phyloP scores from a whole-genome alignment of 2,888 invertebrate genomes.

The Macroteleia sp. region DNA sequence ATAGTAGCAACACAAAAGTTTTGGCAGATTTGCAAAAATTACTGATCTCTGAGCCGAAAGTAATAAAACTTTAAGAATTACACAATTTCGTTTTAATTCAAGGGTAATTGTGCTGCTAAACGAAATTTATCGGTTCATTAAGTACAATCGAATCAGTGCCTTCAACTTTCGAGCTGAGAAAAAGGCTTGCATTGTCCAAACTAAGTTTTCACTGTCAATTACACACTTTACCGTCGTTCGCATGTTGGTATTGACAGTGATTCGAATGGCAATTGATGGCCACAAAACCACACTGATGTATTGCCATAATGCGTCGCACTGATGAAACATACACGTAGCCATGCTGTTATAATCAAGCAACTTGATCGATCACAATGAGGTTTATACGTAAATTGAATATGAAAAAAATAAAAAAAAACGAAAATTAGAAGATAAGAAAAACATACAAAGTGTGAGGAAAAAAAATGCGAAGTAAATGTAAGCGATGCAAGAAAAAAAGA shows the following conservation, averaged over 20 bases:
- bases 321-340: conserved; percentile 68
- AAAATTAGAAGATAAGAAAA: conserved; percentile 25
- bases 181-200: conserved; percentile 26
- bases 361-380: conserved; percentile 70
- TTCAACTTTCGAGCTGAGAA: conserved; percentile 4
- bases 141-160: conserved; percentile 21
- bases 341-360: conserved; percentile 70
- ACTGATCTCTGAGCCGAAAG: too few relatives aligned
- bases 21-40: too few relatives aligned
- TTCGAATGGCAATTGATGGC: conserved; percentile 78
- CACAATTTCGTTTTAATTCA: conserved; percentile 35
- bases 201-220: conserved; percentile 41
- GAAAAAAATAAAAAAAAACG: conserved; percentile 37
- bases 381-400: conserved; percentile 59
- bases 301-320: conserved; percentile 72
- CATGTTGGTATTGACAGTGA: conserved; percentile 70
- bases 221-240: conserved; percentile 37
- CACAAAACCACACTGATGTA: conserved; percentile 76
- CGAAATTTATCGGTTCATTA: conserved; percentile 49
- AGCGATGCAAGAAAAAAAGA: conserved; percentile 6
- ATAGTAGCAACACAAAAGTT: too few relatives aligned
- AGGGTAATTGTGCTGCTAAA: conserved; percentile 20
- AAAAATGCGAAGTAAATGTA: conserved; percentile 21
- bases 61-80: too few relatives aligned
- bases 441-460: conserved; percentile 47